These are phyloP conservation scores for Crocallis elinguaria DNA, from an alignment of 2,888 invertebrate genomes.

Conservation along the genomic window DNA sequence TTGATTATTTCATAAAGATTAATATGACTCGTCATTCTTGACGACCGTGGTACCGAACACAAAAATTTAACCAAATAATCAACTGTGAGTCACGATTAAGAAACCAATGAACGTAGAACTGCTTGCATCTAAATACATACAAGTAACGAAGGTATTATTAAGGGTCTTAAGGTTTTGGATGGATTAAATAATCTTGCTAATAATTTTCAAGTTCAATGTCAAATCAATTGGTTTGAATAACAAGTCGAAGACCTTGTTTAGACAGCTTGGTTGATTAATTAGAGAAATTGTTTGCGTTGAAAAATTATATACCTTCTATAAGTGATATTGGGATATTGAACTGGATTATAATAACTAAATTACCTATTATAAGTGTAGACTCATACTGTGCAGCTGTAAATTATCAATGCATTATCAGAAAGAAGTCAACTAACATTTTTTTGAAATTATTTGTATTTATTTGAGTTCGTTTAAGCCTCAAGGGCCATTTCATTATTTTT, in stretches of 20 bases:
- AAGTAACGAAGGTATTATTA: conserved; percentile 16
- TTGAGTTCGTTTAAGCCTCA: no score
- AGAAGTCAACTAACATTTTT: no score
- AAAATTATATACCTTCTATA: no score
- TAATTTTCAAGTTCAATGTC: conserved; percentile 64
- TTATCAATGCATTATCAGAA: no score
- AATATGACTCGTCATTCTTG: conserved; percentile 77
- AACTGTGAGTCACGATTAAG: conserved; percentile 59
- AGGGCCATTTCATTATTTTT: no score
- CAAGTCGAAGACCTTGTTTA: conserved; percentile 37
- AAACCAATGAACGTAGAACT: conserved; percentile 47
- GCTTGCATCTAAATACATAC: conserved; percentile 25
- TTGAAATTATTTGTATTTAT: no score
- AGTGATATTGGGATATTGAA: no score
- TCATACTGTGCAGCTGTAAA: no score
- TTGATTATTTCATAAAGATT: conserved; percentile 82
- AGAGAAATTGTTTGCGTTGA: no score
- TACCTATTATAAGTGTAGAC: no score
- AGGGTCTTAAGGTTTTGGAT: conserved; percentile 44
- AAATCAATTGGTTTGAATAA: conserved; percentile 56
- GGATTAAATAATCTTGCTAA: conserved; percentile 50
- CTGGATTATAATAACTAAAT: no score
- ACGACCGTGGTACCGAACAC: conserved; percentile 61
- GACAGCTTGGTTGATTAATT: conserved; percentile 22
- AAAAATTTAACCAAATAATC: conserved; percentile 69